Conservation (phyloP, 2,888 invertebrate species). For the Nemotelus nigrinus region DNA sequence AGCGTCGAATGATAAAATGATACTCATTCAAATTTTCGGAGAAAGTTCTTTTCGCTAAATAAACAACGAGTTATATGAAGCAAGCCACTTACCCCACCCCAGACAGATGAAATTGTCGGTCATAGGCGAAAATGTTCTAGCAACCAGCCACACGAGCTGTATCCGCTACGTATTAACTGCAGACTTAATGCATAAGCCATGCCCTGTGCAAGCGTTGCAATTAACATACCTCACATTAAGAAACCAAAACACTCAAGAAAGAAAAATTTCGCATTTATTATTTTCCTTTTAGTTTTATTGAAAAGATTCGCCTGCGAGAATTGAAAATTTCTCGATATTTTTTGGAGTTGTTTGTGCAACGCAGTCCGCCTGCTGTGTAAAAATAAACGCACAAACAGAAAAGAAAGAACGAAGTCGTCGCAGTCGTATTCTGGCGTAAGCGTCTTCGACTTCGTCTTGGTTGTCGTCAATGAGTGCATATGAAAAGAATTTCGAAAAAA, state of each 20-base stretch:
- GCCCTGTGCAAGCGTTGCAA: neutral
- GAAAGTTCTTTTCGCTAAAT: too few species aligned
- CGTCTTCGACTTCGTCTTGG: slow-evolving; percentile 5
- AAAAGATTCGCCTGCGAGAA: neutral
- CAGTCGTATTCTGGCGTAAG: neutral
- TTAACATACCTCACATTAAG: neutral
- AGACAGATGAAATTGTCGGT: too few species aligned
- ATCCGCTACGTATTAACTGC: too few species aligned
- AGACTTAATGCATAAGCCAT: neutral
- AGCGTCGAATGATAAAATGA: too few species aligned
- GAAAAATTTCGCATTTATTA: neutral
- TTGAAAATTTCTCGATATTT: slow-evolving; percentile 16
- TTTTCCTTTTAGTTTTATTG: slow-evolving; percentile 14
- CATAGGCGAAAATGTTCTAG: too few species aligned
- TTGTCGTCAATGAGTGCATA: slow-evolving; percentile 39
- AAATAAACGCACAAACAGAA: slow-evolving; percentile 41
- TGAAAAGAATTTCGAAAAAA: slow-evolving; percentile 40
- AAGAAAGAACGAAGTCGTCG: slow-evolving; percentile 23
- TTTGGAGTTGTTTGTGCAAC: slow-evolving; percentile 41
- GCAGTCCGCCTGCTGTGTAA: slow-evolving; percentile 27
- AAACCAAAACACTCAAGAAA: too few species aligned
- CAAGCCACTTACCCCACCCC: too few species aligned
- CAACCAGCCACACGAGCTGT: too few species aligned
- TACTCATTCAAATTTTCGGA: too few species aligned
- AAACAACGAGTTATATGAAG: too few species aligned